These are phyloP conservation scores for Catocala sponsa DNA, from an alignment of 2,888 invertebrate genomes.

Conservation along the genomic window DNA sequence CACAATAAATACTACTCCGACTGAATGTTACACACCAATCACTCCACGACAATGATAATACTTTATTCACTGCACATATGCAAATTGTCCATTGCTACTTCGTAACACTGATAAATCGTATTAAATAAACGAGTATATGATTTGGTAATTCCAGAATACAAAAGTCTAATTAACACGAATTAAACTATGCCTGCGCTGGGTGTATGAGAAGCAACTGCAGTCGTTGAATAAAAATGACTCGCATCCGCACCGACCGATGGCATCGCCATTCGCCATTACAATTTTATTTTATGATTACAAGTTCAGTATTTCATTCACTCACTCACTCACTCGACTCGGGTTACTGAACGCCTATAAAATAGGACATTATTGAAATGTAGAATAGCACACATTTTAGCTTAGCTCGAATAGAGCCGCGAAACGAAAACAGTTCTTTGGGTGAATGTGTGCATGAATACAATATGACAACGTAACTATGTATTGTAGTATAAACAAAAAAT, in stretches of 20 bases:
- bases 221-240: constrained; percentile 47
- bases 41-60: constrained; percentile 46
- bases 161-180: constrained; percentile 20
- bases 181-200: constrained; percentile 10
- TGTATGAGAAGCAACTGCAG: constrained; percentile 23
- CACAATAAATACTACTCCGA: constrained; percentile 52
- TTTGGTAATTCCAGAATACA: constrained; percentile 20
- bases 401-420: constrained; percentile 43
- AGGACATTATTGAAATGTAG: constrained; percentile 31
- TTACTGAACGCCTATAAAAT: constrained; percentile 40
- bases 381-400: constrained; percentile 55
- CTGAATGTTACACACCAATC: constrained; percentile 52
- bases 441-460: constrained; percentile 75
- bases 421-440: constrained; percentile 68
- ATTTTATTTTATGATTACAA: constrained; percentile 42
- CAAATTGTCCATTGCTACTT: constrained; percentile 68
- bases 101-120: constrained; percentile 48
- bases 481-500: constrained; percentile 85
- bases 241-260: constrained; percentile 58
- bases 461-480: constrained; percentile 70
- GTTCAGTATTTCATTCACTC: constrained; percentile 57
- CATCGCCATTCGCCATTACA: constrained; percentile 61
- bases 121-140: constrained; percentile 24
- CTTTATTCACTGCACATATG: constrained; percentile 69
- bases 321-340: constrained; percentile 55